Evolutionary conservation across 2,888 invertebrate species (phyloP).

Genomic region (Neria commutata): DNA sequence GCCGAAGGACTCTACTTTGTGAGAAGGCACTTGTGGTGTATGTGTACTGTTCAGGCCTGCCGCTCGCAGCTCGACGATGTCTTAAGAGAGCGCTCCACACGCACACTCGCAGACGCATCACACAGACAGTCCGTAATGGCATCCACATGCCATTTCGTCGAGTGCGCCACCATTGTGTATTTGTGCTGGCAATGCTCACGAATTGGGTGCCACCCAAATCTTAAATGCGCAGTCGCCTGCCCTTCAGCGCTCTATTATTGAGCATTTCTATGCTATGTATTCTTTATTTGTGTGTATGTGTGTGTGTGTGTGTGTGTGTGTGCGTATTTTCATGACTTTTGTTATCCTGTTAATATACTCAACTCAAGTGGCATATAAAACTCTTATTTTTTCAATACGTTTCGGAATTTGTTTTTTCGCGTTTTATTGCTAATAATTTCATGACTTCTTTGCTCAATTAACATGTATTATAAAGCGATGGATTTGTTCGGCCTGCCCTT

Average conservation of each 20-base stretch:
- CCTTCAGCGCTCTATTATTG: not conserved
- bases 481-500: not conserved
- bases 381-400: not conserved
- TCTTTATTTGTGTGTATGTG: not conserved
- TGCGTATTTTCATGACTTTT: not conserved
- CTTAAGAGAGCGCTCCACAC: no score
- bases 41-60: no score
- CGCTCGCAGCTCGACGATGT: no score
- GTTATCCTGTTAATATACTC: constrained; percentile 1
- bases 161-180: not conserved
- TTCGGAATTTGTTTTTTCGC: not conserved
- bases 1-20: no score
- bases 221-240: constrained; percentile 57
- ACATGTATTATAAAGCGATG: constrained; percentile 14
- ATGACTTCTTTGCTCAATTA: constrained; percentile 27
- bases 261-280: not conserved
- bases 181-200: constrained; percentile 19
- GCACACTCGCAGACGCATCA: no score
- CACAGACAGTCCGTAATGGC: no score
- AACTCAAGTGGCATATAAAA: not conserved
- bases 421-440: constrained; percentile 17
- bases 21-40: no score
- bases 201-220: constrained; percentile 44
- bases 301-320: not conserved
- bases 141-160: not conserved